Base-by-base conservation (phyloP, 2,113 vertebrate species). In the Cyprichromis sp. region DNA sequence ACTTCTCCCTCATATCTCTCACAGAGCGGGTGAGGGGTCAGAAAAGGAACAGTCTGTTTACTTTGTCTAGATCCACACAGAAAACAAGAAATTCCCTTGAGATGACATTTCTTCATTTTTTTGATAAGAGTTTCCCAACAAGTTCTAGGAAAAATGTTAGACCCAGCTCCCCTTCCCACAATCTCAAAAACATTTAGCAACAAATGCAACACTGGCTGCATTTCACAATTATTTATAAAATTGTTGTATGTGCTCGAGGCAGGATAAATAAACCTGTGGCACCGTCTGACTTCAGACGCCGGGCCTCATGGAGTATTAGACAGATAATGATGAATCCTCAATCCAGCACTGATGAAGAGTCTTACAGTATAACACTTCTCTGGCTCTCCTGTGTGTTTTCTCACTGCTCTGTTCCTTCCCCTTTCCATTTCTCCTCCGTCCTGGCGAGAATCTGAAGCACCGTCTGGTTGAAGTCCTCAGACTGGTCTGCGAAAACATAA, bases 401-500 rank as follows among this genome's bases (percentile, higher is more conserved):
- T 87, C 47, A 40, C 19, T 52, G 45, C 17, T 36, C 52, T 7
- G 19, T 10, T 59, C 13, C 47, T 47, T 82, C 81, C 1, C 80
- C 61, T 55, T 53, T 5, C 13, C 47, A 38, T 42, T 34, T 82
- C 61, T 11, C 68, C 91, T 97, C 96, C 63, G 91, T 96, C 7
- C 93, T 94, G 84, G 95, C 83, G 80, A 98, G 97, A 93, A 99
- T 97, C 84, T 97, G 96, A 86, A 97, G 96, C 78, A 99, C 97
- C 5, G 97, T 97, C 92, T 97, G 96, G 59, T 99, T 99, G 96
- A 99, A 99, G 90, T 99, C 98, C 31, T 98, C 97, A 0, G 98
- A 97, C 38, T 99, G 98, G 95, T 99, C 98, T 1, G 98, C 98
- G 1, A 98, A 99, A 57, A 99, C 98, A 0, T 99, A 99, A 92